These are phyloP conservation scores for Trissolcus japonicus DNA, from an alignment of 2,888 invertebrate genomes.

Conservation along the genomic window DNA sequence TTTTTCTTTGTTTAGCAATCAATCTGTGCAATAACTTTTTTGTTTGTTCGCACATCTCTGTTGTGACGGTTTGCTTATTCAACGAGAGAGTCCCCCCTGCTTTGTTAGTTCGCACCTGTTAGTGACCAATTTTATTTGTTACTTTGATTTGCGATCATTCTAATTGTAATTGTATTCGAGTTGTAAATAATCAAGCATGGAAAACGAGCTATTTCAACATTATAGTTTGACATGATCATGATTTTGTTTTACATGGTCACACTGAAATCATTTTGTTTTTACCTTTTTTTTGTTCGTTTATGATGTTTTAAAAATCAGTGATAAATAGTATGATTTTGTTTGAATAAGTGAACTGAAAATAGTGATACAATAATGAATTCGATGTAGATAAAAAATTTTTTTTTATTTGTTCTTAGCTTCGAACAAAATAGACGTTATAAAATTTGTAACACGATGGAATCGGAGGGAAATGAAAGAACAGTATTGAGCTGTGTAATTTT, in stretches of 20 bases:
- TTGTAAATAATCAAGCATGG: not conserved
- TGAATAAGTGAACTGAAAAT: too few species aligned
- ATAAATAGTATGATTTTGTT: too few species aligned
- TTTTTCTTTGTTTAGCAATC: not conserved
- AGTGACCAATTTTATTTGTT: not conserved
- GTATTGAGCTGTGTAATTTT: slow-evolving; percentile 41
- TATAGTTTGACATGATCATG: not conserved
- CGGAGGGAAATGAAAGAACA: slow-evolving; percentile 2
- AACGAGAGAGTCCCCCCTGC: not conserved
- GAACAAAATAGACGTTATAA: not conserved
- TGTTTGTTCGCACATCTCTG: not conserved
- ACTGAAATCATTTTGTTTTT: too few species aligned
- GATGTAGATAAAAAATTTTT: too few species aligned
- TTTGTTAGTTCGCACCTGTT: not conserved
- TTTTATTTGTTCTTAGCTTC: slow-evolving; percentile 7
- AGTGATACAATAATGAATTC: too few species aligned
- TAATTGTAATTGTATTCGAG: not conserved
- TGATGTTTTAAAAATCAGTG: too few species aligned
- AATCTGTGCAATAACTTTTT: slow-evolving; percentile 3
- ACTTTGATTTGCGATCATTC: not conserved
- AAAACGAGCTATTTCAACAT: not conserved
- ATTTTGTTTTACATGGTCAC: too few species aligned
- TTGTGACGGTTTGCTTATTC: slow-evolving; percentile 1
- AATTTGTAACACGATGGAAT: not conserved
- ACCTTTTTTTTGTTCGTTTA: too few species aligned